These are phyloP conservation scores for Zoanthus sansibaricus DNA, from an alignment of 92 coral and sea anemone genomes.

Conservation along the genomic window DNA sequence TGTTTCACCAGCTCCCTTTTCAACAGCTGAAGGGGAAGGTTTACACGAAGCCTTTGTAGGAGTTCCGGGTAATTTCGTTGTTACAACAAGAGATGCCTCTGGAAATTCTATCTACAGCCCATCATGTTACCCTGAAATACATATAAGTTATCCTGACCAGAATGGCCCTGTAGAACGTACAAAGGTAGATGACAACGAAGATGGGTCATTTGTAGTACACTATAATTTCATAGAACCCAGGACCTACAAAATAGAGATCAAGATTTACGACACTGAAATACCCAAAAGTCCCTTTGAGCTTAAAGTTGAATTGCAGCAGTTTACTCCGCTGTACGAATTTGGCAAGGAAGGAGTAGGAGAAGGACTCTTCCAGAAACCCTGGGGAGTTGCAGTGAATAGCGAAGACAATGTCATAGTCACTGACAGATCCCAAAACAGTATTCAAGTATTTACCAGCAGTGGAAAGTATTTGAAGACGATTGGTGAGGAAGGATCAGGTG, in stretches of 20 bases:
- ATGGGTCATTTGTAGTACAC: conserved; percentile 17
- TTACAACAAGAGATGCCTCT: conserved; percentile 10
- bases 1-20: conserved; percentile 3
- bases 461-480: conserved; percentile 40
- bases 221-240: conserved; percentile 7
- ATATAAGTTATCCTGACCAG: background rate
- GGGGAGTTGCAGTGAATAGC: conserved; percentile 43
- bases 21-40: conserved; percentile 32
- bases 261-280: conserved; percentile 21
- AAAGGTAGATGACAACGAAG: conserved; percentile 24
- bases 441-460: conserved; percentile 25
- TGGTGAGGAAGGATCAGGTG: conserved; percentile 37
- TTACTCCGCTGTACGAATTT: conserved; percentile 22
- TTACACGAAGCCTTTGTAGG: conserved; percentile 32
- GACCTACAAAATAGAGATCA: conserved; percentile 22
- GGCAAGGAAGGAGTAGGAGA: conserved; percentile 29
- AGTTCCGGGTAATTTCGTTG: background rate
- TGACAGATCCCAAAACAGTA: conserved; percentile 42
- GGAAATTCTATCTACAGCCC: conserved; percentile 19
- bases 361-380: conserved; percentile 46
- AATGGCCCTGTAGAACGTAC: background rate
- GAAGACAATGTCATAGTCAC: conserved; percentile 28
- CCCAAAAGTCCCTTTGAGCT: conserved; percentile 32
- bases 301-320: conserved; percentile 28
- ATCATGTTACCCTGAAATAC: conserved; percentile 12